phyloP scores from a whole-genome alignment of 2,113 vertebrate genomes.

The Rana temporaria region DNA sequence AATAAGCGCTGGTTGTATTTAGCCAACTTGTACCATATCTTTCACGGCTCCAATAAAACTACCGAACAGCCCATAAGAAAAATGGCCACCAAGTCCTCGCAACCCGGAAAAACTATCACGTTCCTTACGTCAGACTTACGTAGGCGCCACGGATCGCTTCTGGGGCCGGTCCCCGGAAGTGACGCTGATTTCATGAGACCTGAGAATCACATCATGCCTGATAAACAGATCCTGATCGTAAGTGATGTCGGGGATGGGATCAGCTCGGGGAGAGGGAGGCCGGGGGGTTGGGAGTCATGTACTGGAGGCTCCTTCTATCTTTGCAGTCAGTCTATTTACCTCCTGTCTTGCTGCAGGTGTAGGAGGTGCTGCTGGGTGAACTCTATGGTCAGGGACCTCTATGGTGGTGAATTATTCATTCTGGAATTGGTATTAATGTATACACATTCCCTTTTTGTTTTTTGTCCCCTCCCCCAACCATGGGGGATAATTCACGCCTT shows the following conservation, averaged over 20 bases:
- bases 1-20: too few species aligned
- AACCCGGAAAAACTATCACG: not conserved
- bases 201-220: slow-evolving; percentile 27
- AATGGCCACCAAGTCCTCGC: not conserved
- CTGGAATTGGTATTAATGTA: too few species aligned
- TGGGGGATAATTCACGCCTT: too few species aligned
- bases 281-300: not conserved
- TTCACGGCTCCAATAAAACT: not conserved
- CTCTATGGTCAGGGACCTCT: too few species aligned
- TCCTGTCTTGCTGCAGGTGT: too few species aligned
- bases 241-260: not conserved
- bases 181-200: not conserved
- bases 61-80: not conserved
- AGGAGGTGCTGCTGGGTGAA: too few species aligned
- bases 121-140: not conserved
- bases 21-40: too few species aligned
- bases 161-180: slow-evolving; percentile 7
- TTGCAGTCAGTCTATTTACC: too few species aligned
- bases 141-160: not conserved
- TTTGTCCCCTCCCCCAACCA: too few species aligned
- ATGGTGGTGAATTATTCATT: too few species aligned
- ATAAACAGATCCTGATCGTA: slow-evolving; percentile 34
- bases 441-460: too few species aligned
- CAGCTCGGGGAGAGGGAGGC: not conserved
- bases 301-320: too few species aligned